A percentile compares a stretch with the other conserved stretches of the same genome.
phyloP scores from a whole-genome alignment of 1,140 invertebrate species.

The Pentalonia nigronervosa region DNA sequence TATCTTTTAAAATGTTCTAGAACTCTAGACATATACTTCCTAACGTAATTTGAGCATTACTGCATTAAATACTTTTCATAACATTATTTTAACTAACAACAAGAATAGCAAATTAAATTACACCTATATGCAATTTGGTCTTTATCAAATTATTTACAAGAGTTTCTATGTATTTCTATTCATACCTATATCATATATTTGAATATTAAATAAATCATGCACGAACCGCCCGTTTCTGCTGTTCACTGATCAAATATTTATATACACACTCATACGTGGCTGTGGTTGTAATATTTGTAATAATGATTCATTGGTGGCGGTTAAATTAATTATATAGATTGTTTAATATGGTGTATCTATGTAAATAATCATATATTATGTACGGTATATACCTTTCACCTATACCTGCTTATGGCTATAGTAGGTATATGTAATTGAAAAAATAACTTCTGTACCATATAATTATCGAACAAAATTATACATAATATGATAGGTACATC shows the following conservation, averaged over 20 bases:
- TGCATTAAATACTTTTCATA: background rate
- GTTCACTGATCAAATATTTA: background rate
- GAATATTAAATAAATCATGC: background rate
- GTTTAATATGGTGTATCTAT: background rate
- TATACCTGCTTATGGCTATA: background rate
- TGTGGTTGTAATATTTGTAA: background rate
- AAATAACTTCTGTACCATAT: background rate
- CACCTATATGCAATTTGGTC: background rate
- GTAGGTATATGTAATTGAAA: background rate
- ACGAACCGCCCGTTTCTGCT: background rate
- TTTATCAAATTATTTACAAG: background rate
- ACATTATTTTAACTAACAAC: background rate
- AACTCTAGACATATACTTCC: background rate
- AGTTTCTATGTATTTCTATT: background rate
- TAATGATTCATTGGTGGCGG: background rate
- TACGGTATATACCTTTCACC: background rate
- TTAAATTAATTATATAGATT: conserved; percentile 30
- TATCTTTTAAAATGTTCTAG: background rate
- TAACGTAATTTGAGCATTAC: no score
- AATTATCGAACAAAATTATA: background rate
- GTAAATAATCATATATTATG: conserved; percentile 29
- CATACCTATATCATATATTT: background rate
- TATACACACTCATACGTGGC: background rate
- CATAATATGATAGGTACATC: background rate
- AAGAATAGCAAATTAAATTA: background rate